Base-by-base conservation (phyloP, 1,140 invertebrate genomes). In the Bombus affinis region DNA sequence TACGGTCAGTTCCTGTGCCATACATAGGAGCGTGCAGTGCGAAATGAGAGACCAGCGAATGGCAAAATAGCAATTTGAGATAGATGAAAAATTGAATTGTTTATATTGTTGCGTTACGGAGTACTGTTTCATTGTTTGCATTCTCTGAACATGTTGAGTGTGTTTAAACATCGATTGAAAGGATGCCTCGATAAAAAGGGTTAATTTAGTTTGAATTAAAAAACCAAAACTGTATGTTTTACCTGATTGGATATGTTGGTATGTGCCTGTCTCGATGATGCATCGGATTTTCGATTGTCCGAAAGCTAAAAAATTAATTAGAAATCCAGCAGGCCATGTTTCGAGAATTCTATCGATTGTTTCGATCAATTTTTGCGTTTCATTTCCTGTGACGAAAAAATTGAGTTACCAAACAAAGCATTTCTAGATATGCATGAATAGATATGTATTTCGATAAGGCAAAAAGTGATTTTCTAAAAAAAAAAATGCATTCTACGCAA, bases 1-100 rank as follows among this genome's bases (percentile, higher is more conserved):
- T 70, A 53, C 15, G 37, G 44, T 39, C 39, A 74, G 37, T 75
- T 44, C 57, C 68, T 13, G 37, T 13, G 1, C 10, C 25, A 39
- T 10, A 25, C 37, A 25, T 10, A 22, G 12, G 3, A 4, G 25
- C 9, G 18, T 35, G 13, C 10, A 6, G 15, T 28, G 44, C 28
- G 13, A 42, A 65, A 53, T 42, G 13, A 39, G 39, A 73, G 6
- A 32, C 42, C 42, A 2, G 4, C 9, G 6, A 22, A 28, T 28
- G 39, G 28, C 71, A 18, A n/a, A 44, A 32, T 15, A 37, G 25
- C 5, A 65, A 44, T 44, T 68, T 44, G 22, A 32, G 22, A 15
- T 47, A 3, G 62, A 70, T 35, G 32, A 59, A 75, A 75, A 35
- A 75, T 75, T 75, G 18, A 75, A 75, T 53, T 13, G 44, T 12